Conservation (phyloP, 2,113 vertebrate species). For the Cavia porcellus region DNA sequence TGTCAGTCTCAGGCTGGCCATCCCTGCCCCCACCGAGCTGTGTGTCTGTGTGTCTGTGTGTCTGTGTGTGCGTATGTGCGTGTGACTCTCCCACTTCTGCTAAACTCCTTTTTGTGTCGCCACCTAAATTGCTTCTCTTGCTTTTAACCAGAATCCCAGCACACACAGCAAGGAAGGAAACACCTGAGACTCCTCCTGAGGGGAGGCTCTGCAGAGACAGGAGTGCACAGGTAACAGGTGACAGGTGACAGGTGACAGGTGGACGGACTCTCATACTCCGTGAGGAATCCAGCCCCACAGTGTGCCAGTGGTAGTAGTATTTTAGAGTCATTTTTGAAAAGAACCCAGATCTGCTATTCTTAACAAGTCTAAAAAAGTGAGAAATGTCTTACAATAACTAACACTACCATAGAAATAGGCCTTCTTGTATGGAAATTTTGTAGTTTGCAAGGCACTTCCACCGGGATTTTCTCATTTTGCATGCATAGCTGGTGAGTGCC, state of each 20-base stretch:
- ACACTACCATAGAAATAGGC: background rate
- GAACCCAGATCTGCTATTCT: constrained; percentile 44
- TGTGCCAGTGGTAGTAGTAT: background rate
- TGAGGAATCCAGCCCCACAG: background rate
- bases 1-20: background rate
- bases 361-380: background rate
- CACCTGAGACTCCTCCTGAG: fast-evolving
- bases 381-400: background rate
- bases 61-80: background rate
- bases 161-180: background rate
- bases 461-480: background rate
- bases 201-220: background rate
- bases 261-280: background rate
- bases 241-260: background rate
- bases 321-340: constrained; percentile 42
- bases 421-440: constrained; percentile 28
- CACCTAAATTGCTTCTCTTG: background rate
- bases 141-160: constrained; percentile 19
- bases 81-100: background rate
- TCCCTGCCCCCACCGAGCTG: background rate
- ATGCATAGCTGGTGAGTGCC: background rate
- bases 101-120: constrained; percentile 29
- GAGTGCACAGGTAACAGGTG: background rate
- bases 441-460: constrained; percentile 19
- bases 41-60: background rate